Base-by-base conservation (phyloP, 1,140 invertebrate genomes). In the Ptiloglossa arizonensis region DNA sequence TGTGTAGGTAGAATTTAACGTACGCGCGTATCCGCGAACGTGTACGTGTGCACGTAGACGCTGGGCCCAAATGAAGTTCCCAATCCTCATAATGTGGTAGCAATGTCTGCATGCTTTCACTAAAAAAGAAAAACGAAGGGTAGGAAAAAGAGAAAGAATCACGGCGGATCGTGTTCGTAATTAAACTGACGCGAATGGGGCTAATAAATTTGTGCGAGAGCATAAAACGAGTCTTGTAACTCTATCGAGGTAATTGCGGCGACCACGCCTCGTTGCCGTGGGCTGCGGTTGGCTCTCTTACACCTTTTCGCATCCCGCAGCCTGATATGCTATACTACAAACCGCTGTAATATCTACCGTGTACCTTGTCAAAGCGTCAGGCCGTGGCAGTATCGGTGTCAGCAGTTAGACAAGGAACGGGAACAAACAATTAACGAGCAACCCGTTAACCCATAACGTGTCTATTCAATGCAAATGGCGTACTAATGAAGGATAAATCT, bases 221-320 rank as follows among this genome's bases (percentile, higher is more conserved):
- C 87, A 88, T 86, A 89, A 91, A 91, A 88, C 87, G 87, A 89
- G 88, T 88, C 89, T 90, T 90, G 89, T 89, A 91, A 91, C 90
- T 91, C 88, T 90, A 91, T 91, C 89, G 85, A 87, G 89, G 84
- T 90, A 91, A 91, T 91, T 91, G 89, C 88, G 57, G 72, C 77
- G 87, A 87, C 88, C 89, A 90, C 90, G 87, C 90, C 89, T 90
- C 81, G 83, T 79, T 86, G 88, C 89, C 86, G 87, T 87, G 80
- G 85, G 85, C 83, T 81, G 86, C 71, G 79, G 84, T 83, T 78
- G 77, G 72, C 48, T 84, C 81, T 81, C 82, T 88, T 88, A 83
- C 84, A 86, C 80, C 87, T 88, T 89, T 88, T 86, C 83, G 78
- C 80, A 87, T 82, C 85, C 81, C 82, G 64, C 59, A 46, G n/a